Evolutionary conservation across 2,888 invertebrate genomes (phyloP).

Genomic region (Leptopterna dolabrata): DNA sequence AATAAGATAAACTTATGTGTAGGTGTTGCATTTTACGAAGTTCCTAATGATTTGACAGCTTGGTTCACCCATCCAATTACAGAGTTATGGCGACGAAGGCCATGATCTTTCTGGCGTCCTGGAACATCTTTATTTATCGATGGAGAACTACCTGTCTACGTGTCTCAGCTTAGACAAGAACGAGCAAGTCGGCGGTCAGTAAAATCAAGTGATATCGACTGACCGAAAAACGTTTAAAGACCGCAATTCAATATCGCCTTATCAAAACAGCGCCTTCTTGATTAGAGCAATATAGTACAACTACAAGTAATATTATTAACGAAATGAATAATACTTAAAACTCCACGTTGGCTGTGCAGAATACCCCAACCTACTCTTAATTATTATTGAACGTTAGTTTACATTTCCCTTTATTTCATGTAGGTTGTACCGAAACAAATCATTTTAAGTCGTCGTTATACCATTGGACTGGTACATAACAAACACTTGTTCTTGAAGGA

Average conservation of each 20-base stretch:
- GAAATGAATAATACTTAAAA: slow-evolving; percentile 1
- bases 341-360: slow-evolving; percentile 35
- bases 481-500: no score
- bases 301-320: slow-evolving; percentile 34
- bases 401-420: neutral
- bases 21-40: no score
- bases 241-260: slow-evolving; percentile 50
- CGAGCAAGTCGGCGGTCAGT: slow-evolving; percentile 61
- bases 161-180: slow-evolving; percentile 83
- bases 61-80: slow-evolving; percentile 58
- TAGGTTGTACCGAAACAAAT: neutral
- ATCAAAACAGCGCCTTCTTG: slow-evolving; percentile 53
- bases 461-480: neutral
- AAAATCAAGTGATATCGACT: neutral
- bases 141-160: slow-evolving; percentile 92
- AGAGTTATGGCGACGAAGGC: slow-evolving; percentile 94
- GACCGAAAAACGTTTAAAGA: neutral
- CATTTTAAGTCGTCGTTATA: neutral
- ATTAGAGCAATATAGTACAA: slow-evolving; percentile 54
- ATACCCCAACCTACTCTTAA: slow-evolving; percentile 28
- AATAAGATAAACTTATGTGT: no score
- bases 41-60: no score
- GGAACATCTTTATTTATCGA: slow-evolving; percentile 91
- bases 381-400: neutral
- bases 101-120: slow-evolving; percentile 86